These are phyloP conservation scores for Epicauta chinensis DNA, from an alignment of 1,140 invertebrate species.

Conservation along the genomic window DNA sequence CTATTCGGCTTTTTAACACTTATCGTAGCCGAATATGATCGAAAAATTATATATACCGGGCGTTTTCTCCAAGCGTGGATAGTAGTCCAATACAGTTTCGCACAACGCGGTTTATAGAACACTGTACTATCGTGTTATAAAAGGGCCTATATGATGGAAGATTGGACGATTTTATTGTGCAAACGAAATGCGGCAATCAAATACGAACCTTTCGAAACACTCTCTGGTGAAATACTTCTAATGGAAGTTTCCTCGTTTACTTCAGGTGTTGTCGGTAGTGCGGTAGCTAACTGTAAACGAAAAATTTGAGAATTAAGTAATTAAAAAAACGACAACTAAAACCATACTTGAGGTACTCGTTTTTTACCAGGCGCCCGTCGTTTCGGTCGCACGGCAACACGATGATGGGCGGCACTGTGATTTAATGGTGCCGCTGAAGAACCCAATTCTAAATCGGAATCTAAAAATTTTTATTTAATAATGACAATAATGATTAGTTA, in stretches of 20 bases:
- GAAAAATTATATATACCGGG: no score
- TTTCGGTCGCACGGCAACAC: conserved; percentile 68
- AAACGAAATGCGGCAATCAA: no score
- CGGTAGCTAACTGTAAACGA: conserved; percentile 41
- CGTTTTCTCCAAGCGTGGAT: no score
- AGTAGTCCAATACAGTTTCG: no score
- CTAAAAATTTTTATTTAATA: conserved; percentile 15
- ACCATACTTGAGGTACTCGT: conserved; percentile 46
- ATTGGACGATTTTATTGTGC: no score
- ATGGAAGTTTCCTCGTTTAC: conserved; percentile 60
- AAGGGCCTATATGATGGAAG: no score
- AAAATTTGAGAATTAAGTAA: conserved; percentile 1
- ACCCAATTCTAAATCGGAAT: conserved; percentile 38
- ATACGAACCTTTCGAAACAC: conserved; percentile 18
- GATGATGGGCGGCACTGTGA: conserved; percentile 71
- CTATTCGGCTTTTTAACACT: no score
- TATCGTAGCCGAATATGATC: no score
- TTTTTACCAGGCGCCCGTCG: conserved; percentile 60
- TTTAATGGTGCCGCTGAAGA: conserved; percentile 53
- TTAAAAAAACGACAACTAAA: neutral
- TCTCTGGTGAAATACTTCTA: conserved; percentile 54
- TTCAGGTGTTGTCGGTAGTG: conserved; percentile 62
- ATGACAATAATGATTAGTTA: neutral
- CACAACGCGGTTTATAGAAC: no score
- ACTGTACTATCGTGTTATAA: no score